Evolutionary conservation across 2,888 invertebrate genomes (phyloP).

Genomic region (Barypeithes pellucidus): DNA sequence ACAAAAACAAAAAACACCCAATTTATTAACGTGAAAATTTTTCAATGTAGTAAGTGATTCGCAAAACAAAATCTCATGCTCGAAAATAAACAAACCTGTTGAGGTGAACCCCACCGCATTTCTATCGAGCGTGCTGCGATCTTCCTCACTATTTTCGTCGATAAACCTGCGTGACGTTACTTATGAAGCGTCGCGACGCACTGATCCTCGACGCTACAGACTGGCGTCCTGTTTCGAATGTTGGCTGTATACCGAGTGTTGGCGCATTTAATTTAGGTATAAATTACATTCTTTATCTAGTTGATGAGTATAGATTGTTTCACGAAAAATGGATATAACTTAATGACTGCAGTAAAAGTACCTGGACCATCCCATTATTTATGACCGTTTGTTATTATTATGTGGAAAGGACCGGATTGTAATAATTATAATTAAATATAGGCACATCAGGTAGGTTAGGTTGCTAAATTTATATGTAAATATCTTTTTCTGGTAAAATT

Average conservation of each 20-base stretch:
- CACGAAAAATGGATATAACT: too few species aligned
- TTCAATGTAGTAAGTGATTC: not conserved
- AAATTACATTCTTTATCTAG: too few species aligned
- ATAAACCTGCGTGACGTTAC: conserved; percentile 44
- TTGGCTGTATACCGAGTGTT: conserved; percentile 19
- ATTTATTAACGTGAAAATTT: not conserved
- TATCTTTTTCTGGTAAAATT: too few species aligned
- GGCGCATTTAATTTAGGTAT: not conserved
- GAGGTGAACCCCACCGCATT: conserved; percentile 26
- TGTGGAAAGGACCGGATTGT: too few species aligned
- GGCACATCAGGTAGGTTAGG: too few species aligned
- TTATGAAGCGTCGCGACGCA: conserved; percentile 51
- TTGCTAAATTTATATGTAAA: too few species aligned
- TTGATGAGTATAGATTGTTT: too few species aligned
- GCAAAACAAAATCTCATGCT: conserved; percentile 12
- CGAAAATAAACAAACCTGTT: conserved; percentile 49
- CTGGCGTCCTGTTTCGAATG: conserved; percentile 44
- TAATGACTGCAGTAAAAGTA: too few species aligned
- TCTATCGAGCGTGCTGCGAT: conserved; percentile 24
- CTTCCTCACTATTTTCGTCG: conserved; percentile 38
- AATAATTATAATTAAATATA: too few species aligned
- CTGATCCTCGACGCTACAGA: conserved; percentile 39
- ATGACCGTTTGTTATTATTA: too few species aligned
- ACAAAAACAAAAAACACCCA: not conserved
- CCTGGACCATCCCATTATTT: too few species aligned